phyloP scores from a whole-genome alignment of 1,140 invertebrate genomes.

The Aplysia californica region DNA sequence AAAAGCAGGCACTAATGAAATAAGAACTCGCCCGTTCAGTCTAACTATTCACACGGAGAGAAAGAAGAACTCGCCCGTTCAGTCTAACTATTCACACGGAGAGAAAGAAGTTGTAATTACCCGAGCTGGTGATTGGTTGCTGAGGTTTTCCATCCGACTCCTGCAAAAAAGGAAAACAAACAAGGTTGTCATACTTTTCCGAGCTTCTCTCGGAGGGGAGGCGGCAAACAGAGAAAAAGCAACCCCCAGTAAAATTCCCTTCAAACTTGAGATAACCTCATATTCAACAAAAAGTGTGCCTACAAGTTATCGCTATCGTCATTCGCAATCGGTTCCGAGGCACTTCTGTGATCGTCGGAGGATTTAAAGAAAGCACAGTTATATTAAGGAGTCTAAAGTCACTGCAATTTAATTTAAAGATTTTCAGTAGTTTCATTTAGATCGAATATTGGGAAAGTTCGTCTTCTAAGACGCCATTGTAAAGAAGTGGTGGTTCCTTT shows the following conservation, averaged over 20 bases:
- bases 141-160: constrained; percentile 11
- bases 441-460: no score
- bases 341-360: no score
- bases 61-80: no score
- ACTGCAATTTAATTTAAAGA: not conserved
- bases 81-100: no score
- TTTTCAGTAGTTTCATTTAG: not conserved
- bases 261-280: not conserved
- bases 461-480: no score
- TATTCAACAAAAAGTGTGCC: not conserved
- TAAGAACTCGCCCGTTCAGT: no score
- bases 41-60: no score
- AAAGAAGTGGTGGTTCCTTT: no score
- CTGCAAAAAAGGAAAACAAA: constrained; percentile 14
- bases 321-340: no score
- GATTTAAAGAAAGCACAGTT: not conserved
- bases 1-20: no score
- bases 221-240: not conserved
- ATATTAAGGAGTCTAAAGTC: not conserved
- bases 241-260: not conserved
- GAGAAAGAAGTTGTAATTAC: constrained; percentile 34
- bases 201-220: not conserved
- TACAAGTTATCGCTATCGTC: not conserved
- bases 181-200: no score
- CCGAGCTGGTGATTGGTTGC: constrained; percentile 49